Base-by-base conservation (phyloP, 1,140 invertebrate genomes). In the Dreissena polymorpha region DNA sequence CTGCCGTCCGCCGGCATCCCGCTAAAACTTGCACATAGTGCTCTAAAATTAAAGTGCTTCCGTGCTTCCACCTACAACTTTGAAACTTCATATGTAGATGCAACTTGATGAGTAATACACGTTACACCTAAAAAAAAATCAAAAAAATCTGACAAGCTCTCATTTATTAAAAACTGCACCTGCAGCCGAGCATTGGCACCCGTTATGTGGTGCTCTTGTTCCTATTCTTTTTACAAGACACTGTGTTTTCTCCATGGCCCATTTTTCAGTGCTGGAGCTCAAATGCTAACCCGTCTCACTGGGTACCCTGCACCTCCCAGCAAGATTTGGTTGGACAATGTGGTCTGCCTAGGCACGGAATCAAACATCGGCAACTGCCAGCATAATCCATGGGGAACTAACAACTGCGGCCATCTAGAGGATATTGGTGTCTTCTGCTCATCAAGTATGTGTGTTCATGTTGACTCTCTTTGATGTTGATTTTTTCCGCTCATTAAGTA, bases 311-410 rank as follows among this genome's bases (percentile, higher is more conserved):
- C 72, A 10, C 63, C 75, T 14, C 78, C 81, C 53, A 77, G 68
- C 25, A 95, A 95, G 0, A 96, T 97, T 87, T 96, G 96, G 96
- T 89, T 97, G 60, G 95, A 96, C 83, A 94, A 94, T 85, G 94
- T 97, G 0, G 93, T 93, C 71, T 97, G 96, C 87, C 87, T 88
- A 3, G 96, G 96, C 27, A 95, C 95, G 77, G 96, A 97, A 91
- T 93, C 93, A 0, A 93, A 91, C 39, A 86, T 97, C 7, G 93
- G 94, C 23, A 91, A 94, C 63, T 97, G 96, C 88, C 91, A 92
- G 0, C 95, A 96, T 87, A 94, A 94, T 87, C 92, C 94, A 14
- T 97, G 96, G 96, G 96, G 95, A 25, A 81, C 78, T 18, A 94
- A 94, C 72, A 87, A 89, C 73, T 97, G 96, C 90, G 94, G 95